These are phyloP conservation scores for Artemia sp. DNA, from an alignment of 2,888 invertebrate species.

Conservation along the genomic window DNA sequence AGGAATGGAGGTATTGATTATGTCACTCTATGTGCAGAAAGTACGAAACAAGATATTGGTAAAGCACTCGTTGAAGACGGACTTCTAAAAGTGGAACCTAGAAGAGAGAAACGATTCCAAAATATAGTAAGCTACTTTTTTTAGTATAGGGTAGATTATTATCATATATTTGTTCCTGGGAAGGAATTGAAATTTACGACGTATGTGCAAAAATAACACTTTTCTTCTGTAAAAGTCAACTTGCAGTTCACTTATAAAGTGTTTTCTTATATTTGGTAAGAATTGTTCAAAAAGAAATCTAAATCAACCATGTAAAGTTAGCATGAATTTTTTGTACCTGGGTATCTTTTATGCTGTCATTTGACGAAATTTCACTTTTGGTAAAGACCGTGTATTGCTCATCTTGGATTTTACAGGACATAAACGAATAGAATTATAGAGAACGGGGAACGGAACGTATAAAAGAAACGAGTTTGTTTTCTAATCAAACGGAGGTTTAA, in stretches of 20 bases:
- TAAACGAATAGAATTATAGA: no score
- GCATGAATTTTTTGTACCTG: no score
- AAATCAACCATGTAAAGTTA: conserved; percentile 9
- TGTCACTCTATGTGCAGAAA: conserved; percentile 28
- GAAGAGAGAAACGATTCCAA: conserved; percentile 61
- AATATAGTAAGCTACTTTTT: conserved; percentile 42
- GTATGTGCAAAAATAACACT: neutral
- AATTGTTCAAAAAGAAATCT: conserved; percentile 3
- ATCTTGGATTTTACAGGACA: no score
- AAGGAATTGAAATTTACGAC: no score
- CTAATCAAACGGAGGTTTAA: no score
- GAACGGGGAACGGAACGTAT: no score
- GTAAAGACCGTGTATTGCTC: no score
- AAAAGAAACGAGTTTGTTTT: no score
- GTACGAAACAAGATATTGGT: conserved; percentile 40
- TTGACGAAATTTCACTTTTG: no score
- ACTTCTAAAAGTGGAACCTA: conserved; percentile 56
- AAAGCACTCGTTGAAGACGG: conserved; percentile 72
- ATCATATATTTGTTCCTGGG: no score
- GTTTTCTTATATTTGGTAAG: neutral
- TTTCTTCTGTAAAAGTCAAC: neutral
- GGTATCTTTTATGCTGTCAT: no score
- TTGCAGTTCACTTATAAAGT: neutral
- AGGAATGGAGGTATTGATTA: conserved; percentile 36
- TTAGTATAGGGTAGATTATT: neutral